Base-by-base conservation (phyloP, 1,140 invertebrate genomes). In the Bombus terrestris region DNA sequence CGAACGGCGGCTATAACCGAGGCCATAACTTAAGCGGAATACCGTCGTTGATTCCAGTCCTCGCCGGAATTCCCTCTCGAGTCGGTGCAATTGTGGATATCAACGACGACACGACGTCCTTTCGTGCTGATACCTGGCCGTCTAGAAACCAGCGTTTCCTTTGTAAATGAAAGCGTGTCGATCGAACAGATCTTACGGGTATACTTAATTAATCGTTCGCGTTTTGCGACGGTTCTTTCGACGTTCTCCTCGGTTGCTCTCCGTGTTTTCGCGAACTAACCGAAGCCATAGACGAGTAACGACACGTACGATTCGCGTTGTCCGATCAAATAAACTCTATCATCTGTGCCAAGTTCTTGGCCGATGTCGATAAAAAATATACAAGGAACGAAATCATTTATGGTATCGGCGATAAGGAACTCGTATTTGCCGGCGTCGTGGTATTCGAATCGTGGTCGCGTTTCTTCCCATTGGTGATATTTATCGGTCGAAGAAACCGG, bases 1-100 rank as follows among this genome's bases (percentile, higher is more conserved):
- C 82, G 89, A 90, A 92, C 91, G 88, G 89, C 86, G 84, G 81
- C 84, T 86, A 91, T 92, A 93, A 92, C 88, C 90, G 88, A 88
- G 80, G 87, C 89, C 86, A 89, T 92, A 93, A 93, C 87, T 93
- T 91, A 91, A 87, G 72, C 76, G 74, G 86, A 85, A 90, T 90
- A 89, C 71, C 85, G 81, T 74, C 64, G 72, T 79, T 78, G 86
- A 86, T 89, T 86, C 84, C 85, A 83, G 71, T 86, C 74, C 66
- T 59, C 71, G 74, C 68, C 64, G 79, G 81, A 87, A 90, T 89
- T 85, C 88, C 83, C 86, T 62, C 71, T 41, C 32, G 59, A 81
- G 64, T 57, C 77, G 39, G 71, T 43, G 64, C 88, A 75, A 84
- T 81, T 72, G 68, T 89, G 81, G 88, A 86, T 89, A 90, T 89